Evolutionary conservation across 2,797 vertebrate genomes (phyloP), one percentile per base, ranked within the genome.

Genomic region (Diglossa cyanea): DNA sequence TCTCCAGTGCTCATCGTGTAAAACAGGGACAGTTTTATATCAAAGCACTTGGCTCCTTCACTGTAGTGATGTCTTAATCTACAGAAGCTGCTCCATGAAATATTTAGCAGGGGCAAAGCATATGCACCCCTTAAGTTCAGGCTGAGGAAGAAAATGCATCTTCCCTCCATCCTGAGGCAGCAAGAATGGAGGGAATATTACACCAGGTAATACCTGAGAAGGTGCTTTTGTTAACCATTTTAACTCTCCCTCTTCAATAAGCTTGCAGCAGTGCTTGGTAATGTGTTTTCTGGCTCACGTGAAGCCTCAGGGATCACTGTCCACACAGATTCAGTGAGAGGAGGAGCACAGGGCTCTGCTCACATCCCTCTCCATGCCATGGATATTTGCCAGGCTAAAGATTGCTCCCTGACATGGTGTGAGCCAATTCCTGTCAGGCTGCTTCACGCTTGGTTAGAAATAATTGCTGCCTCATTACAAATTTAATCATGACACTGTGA

Each of bases 1-100:
- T 95, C 77, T 65, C 25, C 16, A 24, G 19, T 5, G 60, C 80
- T 94, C 72, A 50, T 4, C 2, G 2, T 71, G 94, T 95, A 19
- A 66, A 92, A 87, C 57, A 67, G 44, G 28, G 31, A 86, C 45
- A 74, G 72, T 77, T 95, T 96, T 85, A 92, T 72, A 95, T 55
- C 91, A 62, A 50, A 60, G 84, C 84, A 71, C 47, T 95, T 92
- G 80, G 86, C 53, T 84, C 76, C 72, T 86, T 90, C 79, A 70
- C 39, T 60, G 23, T 33, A 23, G 35, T 18, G 61, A 76, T 86
- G 80, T 45, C 83, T 82, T 79, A 53, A 88, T 39, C 72, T 66
- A 28, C 67, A 74, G 79, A 12, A 48, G 63, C 40, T 63, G 45
- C 57, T 63, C 61, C 51, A 21, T 57, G 35, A 85, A 95, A 94